Conservation (phyloP, 1,140 invertebrate species). For the Glossosoma conforme region DNA sequence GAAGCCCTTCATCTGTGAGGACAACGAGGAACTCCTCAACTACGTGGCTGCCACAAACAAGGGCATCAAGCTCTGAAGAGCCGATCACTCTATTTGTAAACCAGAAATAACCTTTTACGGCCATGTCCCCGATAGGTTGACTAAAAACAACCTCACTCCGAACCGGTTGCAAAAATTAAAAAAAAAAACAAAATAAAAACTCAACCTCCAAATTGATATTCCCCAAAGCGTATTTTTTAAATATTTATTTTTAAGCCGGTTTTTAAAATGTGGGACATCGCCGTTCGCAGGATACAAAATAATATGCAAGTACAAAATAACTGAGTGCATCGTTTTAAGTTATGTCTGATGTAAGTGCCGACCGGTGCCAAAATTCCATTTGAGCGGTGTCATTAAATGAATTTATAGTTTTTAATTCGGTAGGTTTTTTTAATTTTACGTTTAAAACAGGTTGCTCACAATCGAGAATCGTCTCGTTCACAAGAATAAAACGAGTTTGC, state of each 20-base stretch:
- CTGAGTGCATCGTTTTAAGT: not conserved
- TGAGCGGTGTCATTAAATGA: conserved; percentile 12
- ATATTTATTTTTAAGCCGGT: no score
- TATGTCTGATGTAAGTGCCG: not conserved
- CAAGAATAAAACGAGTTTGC: not conserved
- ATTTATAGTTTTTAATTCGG: conserved; percentile 9
- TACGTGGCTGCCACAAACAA: conserved; percentile 78
- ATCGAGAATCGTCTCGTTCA: not conserved
- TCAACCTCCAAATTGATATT: no score
- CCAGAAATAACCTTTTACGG: no score
- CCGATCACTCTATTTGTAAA: not conserved
- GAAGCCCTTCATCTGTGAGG: conserved; percentile 85
- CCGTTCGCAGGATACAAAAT: no score
- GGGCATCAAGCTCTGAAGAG: conserved; percentile 64
- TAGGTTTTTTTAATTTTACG: conserved; percentile 17
- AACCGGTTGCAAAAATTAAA: no score
- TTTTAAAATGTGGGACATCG: no score
- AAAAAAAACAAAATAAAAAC: no score
- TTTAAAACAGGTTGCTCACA: conserved; percentile 8
- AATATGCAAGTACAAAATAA: no score
- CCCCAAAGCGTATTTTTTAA: no score
- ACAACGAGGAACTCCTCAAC: conserved; percentile 77
- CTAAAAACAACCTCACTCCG: no score
- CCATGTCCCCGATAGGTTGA: no score
- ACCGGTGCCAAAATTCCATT: conserved; percentile 2